Percentiles rank a stretch among this genome's conserved stretches.
These are phyloP conservation scores for Galeopterus variegatus DNA, from an alignment of 2,113 vertebrate species.

Conservation along the genomic window DNA sequence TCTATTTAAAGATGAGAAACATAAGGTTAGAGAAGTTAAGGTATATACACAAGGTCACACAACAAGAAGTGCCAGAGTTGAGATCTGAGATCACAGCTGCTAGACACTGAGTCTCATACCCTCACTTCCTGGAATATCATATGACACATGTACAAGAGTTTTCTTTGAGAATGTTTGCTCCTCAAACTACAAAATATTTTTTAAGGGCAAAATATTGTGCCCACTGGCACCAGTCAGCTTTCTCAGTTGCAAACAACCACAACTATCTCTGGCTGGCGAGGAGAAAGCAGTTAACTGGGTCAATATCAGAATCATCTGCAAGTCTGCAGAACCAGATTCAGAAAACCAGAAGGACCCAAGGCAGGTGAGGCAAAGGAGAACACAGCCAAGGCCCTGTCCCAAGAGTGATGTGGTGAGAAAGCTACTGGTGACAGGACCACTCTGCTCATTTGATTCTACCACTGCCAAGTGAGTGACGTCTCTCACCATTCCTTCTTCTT, in stretches of 20 bases:
- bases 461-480: neutral
- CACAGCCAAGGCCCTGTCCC: neutral
- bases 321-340: neutral
- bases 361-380: neutral
- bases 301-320: conserved; percentile 1
- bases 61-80: neutral
- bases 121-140: neutral
- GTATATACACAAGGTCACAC: neutral
- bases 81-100: conserved; percentile 11
- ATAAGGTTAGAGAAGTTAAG: neutral
- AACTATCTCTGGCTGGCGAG: neutral
- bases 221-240: neutral
- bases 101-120: neutral
- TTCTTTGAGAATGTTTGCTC: neutral
- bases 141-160: neutral
- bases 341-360: neutral
- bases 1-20: neutral
- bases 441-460: neutral
- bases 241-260: neutral
- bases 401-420: neutral
- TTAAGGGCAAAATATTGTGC: neutral
- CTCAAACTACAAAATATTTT: conserved; percentile 2
- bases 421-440: neutral
- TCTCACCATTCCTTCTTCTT: neutral
- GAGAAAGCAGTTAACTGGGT: neutral